Evolutionary conservation across 2,797 vertebrate genomes (phyloP), one percentile per base, ranked within the genome.

Genomic region (Pseudomugil gertrudae): DNA sequence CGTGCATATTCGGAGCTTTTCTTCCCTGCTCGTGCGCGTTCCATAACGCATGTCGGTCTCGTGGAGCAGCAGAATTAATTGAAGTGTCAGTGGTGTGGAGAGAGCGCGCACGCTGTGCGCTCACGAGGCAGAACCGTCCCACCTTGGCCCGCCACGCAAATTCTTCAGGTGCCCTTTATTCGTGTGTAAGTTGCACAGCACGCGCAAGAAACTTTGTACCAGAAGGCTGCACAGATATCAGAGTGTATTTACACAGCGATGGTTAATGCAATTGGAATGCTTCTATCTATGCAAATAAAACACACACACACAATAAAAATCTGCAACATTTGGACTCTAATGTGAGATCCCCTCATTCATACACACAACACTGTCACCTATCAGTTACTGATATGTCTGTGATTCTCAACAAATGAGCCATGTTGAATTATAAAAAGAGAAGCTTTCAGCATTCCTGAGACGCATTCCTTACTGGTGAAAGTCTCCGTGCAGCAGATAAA

Each of bases 41-140:
- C 55, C 51, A 67, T 30, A 11, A 45, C 26, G 79, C 74, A 68
- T 75, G 76, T 74, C 66, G 19, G 70, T 71, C 65, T 55, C 66
- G 69, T 32, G 61, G 29, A 70, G 68, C 72, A 1, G 66, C 26
- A 5, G 81, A 68, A 64, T 81, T 73, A 69, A 80, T 82, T 81
- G 30, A 72, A 48, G 64, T 63, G 74, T 63, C 66, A 9, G 58
- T 48, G 68, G 67, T 64, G 66, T 21, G 57, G 62, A 66, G 63
- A 65, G 84, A 33, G 77, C 65, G 72, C 75, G 69, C 80, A 27
- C 76, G 35, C 75, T 3, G 68, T 1, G 77, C 15, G 48, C 81
- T 86, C 88, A 84, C 86, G 87, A 87, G 88, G 86, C 82, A 62
- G 68, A 56, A 67, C 82, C 82, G 80, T 82, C 82, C 85, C 83